Conservation (phyloP, 2,888 invertebrate genomes). For the Thysanoteuthis rhombus region DNA sequence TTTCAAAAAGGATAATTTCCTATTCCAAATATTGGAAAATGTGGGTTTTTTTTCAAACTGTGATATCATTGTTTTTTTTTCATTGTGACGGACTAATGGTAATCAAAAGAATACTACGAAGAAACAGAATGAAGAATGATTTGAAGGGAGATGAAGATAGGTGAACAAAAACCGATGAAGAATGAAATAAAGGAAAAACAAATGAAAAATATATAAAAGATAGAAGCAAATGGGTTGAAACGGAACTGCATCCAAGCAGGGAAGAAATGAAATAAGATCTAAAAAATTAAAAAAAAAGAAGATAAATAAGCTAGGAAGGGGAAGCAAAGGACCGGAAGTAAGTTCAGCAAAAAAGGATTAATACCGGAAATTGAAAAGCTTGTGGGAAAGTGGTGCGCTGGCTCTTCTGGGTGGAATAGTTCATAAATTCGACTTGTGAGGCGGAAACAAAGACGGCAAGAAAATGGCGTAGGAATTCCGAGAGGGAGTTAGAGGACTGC, state of each 20-base stretch:
- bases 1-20: no score
- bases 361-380: background rate
- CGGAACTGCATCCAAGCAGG: background rate
- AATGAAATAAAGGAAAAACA: background rate
- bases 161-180: background rate
- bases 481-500: no score
- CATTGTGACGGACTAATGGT: no score
- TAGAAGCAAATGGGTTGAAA: background rate
- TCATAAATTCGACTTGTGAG: background rate
- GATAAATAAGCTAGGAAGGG: background rate
- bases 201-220: background rate
- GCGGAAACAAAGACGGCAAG: background rate
- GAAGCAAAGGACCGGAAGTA: background rate
- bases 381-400: background rate
- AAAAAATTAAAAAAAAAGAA: background rate
- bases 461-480: no score
- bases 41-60: no score
- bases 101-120: no score
- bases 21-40: no score
- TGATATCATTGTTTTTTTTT: no score
- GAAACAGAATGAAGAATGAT: no score
- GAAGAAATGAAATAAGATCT: background rate
- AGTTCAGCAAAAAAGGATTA: background rate
- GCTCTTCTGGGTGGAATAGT: background rate
- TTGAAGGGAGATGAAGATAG: no score